Percentiles rank a stretch among this genome's conserved stretches.
Conservation (phyloP, 2,888 invertebrate genomes). For the Cheilosia variabilis region DNA sequence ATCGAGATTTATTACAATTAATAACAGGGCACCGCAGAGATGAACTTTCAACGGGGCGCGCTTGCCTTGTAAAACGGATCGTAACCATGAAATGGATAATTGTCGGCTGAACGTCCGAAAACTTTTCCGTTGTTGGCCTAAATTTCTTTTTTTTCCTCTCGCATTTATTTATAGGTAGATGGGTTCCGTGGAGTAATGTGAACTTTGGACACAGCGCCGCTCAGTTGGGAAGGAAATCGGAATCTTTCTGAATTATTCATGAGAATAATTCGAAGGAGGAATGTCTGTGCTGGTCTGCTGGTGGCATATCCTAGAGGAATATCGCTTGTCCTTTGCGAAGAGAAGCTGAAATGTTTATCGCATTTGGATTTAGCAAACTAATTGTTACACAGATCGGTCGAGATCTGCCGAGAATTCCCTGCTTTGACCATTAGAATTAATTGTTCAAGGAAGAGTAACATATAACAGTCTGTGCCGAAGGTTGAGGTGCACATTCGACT, state of each 20-base stretch:
- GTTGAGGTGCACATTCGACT: not conserved
- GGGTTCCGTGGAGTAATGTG: constrained; percentile 7
- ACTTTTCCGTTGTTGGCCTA: constrained; percentile 57
- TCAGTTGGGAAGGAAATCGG: constrained; percentile 27
- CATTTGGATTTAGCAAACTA: constrained; percentile 30
- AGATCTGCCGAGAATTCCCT: constrained; percentile 13
- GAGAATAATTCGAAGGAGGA: constrained; percentile 8
- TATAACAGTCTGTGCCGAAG: constrained; percentile 36
- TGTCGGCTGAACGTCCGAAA: constrained; percentile 47
- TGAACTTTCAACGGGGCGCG: constrained; percentile 64
- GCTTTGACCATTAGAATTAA: constrained; percentile 44
- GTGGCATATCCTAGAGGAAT: constrained; percentile 15
- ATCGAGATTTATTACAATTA: constrained; percentile 83
- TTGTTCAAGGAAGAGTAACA: not conserved
- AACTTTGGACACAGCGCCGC: constrained; percentile 29
- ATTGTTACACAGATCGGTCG: constrained; percentile 47
- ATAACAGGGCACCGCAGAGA: constrained; percentile 80
- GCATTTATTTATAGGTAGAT: not conserved
- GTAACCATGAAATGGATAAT: constrained; percentile 73
- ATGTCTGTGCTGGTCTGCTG: not conserved
- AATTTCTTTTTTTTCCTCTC: constrained; percentile 40
- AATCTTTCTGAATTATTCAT: constrained; percentile 66
- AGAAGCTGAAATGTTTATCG: constrained; percentile 22
- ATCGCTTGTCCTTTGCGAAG: constrained; percentile 12
- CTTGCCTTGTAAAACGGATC: constrained; percentile 59